Percentiles rank a stretch among this genome's conserved stretches.
These are phyloP conservation scores for Matsumyia berberina DNA, from an alignment of 2,888 invertebrate species.

Conservation along the genomic window DNA sequence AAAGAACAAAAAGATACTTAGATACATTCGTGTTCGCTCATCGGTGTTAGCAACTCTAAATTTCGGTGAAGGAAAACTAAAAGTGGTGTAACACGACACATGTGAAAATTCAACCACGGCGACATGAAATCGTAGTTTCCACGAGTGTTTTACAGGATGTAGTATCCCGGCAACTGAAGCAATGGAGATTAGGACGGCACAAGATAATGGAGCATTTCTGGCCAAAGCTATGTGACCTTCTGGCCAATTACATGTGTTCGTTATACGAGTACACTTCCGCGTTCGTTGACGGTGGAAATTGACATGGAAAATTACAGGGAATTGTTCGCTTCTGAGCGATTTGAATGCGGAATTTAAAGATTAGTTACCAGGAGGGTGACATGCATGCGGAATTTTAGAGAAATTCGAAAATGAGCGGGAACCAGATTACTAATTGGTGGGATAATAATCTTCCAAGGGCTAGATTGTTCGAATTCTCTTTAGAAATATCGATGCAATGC, in stretches of 20 bases:
- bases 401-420: too few species aligned
- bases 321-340: not conserved
- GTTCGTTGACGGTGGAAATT: conserved; percentile 7
- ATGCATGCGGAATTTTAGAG: not conserved
- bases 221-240: conserved; percentile 48
- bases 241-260: conserved; percentile 64
- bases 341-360: conserved; percentile 4
- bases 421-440: too few species aligned
- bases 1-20: conserved; percentile 63
- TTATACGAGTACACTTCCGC: conserved; percentile 19
- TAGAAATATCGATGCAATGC: too few species aligned
- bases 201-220: conserved; percentile 40
- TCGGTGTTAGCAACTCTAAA: conserved; percentile 9
- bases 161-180: conserved; percentile 7
- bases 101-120: conserved; percentile 37
- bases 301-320: conserved; percentile 21
- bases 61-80: conserved; percentile 53
- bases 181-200: conserved; percentile 1
- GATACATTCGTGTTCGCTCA: conserved; percentile 58
- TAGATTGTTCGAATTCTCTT: too few species aligned
- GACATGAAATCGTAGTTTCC: conserved; percentile 25
- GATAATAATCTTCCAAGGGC: too few species aligned
- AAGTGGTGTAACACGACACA: conserved; percentile 63
- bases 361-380: not conserved
- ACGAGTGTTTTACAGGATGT: conserved; percentile 2